phyloP scores from a whole-genome alignment of 1,140 invertebrate genomes.

The Bilobella aurantiaca region DNA sequence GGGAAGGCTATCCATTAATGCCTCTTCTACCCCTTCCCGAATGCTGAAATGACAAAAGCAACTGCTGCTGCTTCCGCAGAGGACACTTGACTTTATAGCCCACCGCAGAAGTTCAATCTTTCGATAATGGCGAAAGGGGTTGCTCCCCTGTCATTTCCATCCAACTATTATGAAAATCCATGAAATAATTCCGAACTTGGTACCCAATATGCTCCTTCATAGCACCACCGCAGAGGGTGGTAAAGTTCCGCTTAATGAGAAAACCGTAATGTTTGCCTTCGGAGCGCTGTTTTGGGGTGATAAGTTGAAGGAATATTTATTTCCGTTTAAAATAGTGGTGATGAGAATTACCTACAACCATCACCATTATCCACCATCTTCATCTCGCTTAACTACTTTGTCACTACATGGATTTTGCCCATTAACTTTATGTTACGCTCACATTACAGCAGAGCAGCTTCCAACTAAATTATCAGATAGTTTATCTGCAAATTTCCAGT shows the following conservation, averaged over 20 bases:
- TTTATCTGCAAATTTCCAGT: no score
- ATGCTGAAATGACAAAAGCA: neutral
- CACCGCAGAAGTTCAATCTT: neutral
- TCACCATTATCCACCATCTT: neutral
- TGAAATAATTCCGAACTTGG: neutral
- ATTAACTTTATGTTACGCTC: neutral
- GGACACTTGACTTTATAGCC: neutral
- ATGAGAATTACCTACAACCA: constrained; percentile 9
- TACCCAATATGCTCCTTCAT: neutral
- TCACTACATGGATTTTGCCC: neutral
- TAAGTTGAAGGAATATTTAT: no score
- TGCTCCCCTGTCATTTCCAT: neutral
- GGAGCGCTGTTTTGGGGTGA: neutral
- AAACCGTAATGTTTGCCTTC: neutral
- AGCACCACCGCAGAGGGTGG: neutral
- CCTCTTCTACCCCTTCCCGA: neutral
- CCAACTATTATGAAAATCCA: neutral
- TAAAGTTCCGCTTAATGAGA: neutral
- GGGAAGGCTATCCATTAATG: no score
- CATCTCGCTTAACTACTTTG: neutral
- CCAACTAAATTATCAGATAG: no score
- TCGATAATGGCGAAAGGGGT: neutral
- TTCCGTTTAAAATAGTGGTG: neutral
- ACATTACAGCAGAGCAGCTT: no score
- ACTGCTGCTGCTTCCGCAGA: neutral